Evolutionary conservation across 2,113 vertebrate species (phyloP).

Genomic region (Peromyscus polionotus): DNA sequence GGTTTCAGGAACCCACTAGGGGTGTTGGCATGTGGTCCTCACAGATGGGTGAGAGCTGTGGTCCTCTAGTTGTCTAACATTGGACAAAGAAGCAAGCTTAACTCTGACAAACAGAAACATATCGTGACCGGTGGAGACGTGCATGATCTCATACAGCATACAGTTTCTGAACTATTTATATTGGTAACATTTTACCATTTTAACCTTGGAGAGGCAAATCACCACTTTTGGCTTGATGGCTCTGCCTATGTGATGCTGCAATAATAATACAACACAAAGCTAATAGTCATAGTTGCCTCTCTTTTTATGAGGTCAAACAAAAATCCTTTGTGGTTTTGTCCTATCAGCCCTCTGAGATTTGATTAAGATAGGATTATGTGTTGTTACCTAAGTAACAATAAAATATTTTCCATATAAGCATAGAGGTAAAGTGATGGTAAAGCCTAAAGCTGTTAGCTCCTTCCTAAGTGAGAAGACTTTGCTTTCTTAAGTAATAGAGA

Average conservation of each 20-base stretch:
- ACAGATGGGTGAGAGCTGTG: background rate
- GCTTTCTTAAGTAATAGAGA: conserved; percentile 54
- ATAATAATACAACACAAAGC: conserved; percentile 18
- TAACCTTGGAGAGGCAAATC: conserved; percentile 36
- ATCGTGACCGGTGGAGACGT: background rate
- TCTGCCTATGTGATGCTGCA: conserved; percentile 25
- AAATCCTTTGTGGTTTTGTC: conserved; percentile 34
- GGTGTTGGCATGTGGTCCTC: background rate
- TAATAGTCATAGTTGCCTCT: conserved; percentile 16
- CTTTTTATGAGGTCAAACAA: conserved; percentile 52
- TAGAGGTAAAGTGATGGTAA: conserved; percentile 12
- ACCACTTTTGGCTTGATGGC: conserved; percentile 32
- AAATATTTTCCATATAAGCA: conserved; percentile 44
- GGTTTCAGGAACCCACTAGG: background rate
- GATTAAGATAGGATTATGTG: conserved; percentile 35
- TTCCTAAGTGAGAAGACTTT: conserved; percentile 37
- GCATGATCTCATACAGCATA: background rate
- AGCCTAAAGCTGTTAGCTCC: conserved; percentile 17
- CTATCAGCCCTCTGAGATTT: background rate
- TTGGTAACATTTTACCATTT: conserved; percentile 47
- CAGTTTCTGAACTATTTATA: conserved; percentile 50
- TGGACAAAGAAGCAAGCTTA: conserved; percentile 1
- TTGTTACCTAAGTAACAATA: conserved; percentile 48
- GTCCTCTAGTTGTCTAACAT: background rate
- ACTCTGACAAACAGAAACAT: conserved; percentile 57